These are phyloP conservation scores for Psittacula cyanocephala DNA, from an alignment of 2,113 vertebrate species.

Conservation along the genomic window DNA sequence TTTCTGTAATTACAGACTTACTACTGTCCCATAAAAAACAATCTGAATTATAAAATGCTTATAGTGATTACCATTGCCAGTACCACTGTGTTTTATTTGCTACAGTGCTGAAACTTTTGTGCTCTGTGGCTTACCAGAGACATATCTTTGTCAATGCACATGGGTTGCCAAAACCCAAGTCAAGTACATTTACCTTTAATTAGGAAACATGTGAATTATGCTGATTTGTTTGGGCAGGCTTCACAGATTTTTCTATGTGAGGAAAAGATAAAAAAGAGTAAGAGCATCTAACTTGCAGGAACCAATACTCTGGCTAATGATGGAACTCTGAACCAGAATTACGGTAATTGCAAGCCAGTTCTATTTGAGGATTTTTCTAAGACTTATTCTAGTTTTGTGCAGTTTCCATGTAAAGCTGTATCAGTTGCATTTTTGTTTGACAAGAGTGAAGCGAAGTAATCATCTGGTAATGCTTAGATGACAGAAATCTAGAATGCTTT, in stretches of 20 bases:
- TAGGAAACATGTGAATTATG: not conserved
- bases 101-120: not conserved
- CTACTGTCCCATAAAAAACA: not conserved
- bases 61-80: not conserved
- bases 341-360: not conserved
- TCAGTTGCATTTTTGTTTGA: not conserved
- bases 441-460: not conserved
- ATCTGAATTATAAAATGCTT: not conserved
- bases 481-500: not conserved
- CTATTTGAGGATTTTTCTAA: not conserved
- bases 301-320: not conserved
- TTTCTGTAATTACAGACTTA: not conserved
- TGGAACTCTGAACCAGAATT: not conserved
- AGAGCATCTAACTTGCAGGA: not conserved
- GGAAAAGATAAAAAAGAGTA: not conserved
- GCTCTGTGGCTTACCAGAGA: not conserved
- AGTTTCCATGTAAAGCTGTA: not conserved
- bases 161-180: no score
- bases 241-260: not conserved
- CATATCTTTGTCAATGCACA: not conserved
- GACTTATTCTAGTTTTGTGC: not conserved
- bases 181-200: not conserved
- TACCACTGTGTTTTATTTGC: not conserved
- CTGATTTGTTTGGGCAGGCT: not conserved
- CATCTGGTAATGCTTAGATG: not conserved